Conservation (phyloP, 2,888 invertebrate species). For the Halocaridina rubra region DNA sequence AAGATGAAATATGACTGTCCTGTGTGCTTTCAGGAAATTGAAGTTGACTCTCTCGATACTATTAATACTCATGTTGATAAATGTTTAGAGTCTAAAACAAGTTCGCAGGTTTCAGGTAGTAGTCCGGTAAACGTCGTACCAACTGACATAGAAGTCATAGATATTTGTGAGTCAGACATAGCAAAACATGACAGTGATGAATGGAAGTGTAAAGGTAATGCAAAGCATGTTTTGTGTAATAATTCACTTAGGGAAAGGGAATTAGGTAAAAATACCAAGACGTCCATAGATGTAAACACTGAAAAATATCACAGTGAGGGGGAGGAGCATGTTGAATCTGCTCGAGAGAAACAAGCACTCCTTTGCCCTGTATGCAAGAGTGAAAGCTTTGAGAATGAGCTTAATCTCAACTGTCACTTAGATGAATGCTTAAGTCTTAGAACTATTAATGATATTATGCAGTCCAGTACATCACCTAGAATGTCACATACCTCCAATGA, state of each 20-base stretch:
- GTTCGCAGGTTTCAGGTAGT: too few relatives aligned
- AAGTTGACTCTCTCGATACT: conserved; percentile 11
- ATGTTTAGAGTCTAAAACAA: conserved; percentile 34
- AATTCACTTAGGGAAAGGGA: neutral
- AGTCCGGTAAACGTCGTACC: too few relatives aligned
- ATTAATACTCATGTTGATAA: conserved; percentile 58
- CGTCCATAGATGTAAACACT: neutral
- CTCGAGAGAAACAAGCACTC: neutral
- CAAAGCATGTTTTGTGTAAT: neutral
- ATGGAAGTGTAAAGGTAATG: neutral
- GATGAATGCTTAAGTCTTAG: conserved; percentile 39
- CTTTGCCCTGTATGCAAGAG: conserved; percentile 41
- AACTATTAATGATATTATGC: conserved; percentile 27
- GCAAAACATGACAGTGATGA: too few relatives aligned
- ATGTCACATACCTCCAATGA: too few relatives aligned
- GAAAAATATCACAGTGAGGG: neutral
- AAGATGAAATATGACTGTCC: conserved; percentile 40
- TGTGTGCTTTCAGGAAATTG: conserved; percentile 33
- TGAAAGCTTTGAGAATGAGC: neutral
- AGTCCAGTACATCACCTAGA: neutral
- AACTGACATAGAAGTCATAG: neutral
- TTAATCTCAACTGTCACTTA: conserved; percentile 13
- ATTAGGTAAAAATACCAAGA: neutral
- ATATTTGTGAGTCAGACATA: too few relatives aligned
- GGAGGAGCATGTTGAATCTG: neutral